Conservation (phyloP, 2,888 invertebrate genomes). For the Cheilosia pagana region DNA sequence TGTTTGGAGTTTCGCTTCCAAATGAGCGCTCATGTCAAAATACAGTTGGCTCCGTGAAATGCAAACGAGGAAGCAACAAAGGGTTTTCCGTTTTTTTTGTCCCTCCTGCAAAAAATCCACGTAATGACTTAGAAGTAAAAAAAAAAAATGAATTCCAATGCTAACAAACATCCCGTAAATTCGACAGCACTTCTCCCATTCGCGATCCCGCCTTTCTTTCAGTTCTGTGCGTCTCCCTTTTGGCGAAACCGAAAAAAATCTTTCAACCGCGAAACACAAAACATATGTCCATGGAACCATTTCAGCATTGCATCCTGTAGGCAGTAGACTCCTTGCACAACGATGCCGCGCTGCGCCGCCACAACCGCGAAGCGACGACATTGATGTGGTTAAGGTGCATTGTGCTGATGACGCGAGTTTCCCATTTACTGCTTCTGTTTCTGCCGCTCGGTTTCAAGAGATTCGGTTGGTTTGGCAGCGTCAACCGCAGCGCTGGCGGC, state of each 20-base stretch:
- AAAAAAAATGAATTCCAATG: slow-evolving; percentile 39
- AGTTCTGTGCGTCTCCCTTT: slow-evolving; percentile 30
- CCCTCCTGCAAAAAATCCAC: slow-evolving; percentile 26
- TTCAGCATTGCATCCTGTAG: slow-evolving; percentile 56
- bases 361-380: slow-evolving; percentile 64
- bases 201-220: slow-evolving; percentile 11
- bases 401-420: slow-evolving; percentile 70
- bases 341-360: slow-evolving; percentile 16
- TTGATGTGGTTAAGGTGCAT: slow-evolving; percentile 75
- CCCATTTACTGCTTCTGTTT: slow-evolving; percentile 58
- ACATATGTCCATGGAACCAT: slow-evolving; percentile 68
- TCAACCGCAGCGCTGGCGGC: slow-evolving; percentile 60
- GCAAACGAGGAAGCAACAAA: slow-evolving; percentile 47
- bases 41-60: slow-evolving; percentile 27
- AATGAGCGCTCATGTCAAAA: slow-evolving; percentile 72
- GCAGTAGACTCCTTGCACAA: slow-evolving; percentile 32
- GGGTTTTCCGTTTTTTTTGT: slow-evolving; percentile 6
- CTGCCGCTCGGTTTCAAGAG: slow-evolving; percentile 23
- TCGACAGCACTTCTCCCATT: background rate
- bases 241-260: slow-evolving; percentile 48
- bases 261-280: slow-evolving; percentile 70
- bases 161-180: slow-evolving; percentile 42
- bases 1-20: slow-evolving; percentile 60
- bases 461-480: slow-evolving; percentile 70
- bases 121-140: slow-evolving; percentile 65